Evolutionary conservation across 2,113 vertebrate species (phyloP), one percentile per base, ranked within the genome.

Genomic region (Balaenoptera acutorostrata): DNA sequence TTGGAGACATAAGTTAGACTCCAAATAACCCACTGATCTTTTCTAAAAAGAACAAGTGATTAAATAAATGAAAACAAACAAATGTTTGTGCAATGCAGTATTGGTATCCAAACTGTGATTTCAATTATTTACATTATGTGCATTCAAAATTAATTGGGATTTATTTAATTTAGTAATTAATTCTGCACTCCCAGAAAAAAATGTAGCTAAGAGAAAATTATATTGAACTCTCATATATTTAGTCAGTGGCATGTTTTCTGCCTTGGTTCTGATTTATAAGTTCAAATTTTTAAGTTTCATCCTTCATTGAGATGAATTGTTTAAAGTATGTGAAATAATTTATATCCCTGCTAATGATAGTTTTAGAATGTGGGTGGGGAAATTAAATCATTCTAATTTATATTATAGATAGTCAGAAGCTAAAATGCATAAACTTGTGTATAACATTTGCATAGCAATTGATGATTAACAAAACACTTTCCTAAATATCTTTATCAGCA

Each of bases 151-250:
- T 89, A 83, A 89, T n/a, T 93, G 14, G 18, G 9, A 39, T 63
- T 92, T 68, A 63, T 74, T 93, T 91, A 93, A 91, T 71, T 93
- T 86, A 88, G 36, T 55, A 94, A 88, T 81, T 91, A 88, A 93
- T 64, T 59, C 44, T 71, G n/a, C 10, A 55, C 88, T 93, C 11
- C 31, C 7, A 15, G 7, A 72, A 80, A 39, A 95, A 87, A 75
- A 77, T 44, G 1, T 17, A 52, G 44, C 31, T 83, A 89, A 81
- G 36, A 63, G 3, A 46, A 96, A 93, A 74, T 41, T 71, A 59
- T 52, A 72, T 33, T 77, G 39, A 92, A 74, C 8, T 90, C 2
- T 82, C 27, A 87, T 64, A 71, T 82, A 96, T 93, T 89, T 88
- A 91, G 6, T 84, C 36, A 83, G 9, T 41, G 36, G 5, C 0